Base-by-base conservation (phyloP, 1,140 invertebrate species). In the Drosophila bipectinata region DNA sequence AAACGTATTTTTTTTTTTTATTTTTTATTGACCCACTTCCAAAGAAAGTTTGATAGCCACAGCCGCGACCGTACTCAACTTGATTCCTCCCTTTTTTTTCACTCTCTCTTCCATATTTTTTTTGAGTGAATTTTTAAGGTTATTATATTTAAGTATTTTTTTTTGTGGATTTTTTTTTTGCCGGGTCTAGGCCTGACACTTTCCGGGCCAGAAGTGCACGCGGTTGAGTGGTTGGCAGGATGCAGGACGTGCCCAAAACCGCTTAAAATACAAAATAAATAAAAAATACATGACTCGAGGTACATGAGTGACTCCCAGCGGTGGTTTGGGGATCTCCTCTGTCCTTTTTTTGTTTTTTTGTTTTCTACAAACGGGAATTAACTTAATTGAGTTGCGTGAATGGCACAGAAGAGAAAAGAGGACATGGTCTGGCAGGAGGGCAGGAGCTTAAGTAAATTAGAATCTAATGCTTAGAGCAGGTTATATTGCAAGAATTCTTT, bases 371-470 rank as follows among this genome's bases (percentile, higher is more conserved):
- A 75, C 56, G 82, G 78, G 83, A 88, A 87, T 87, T 88, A 88
- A 88, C 32, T 79, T 87, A 87, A 88, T 87, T 88, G 78, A 75
- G 80, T 83, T 68, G 72, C 58, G 79, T 63, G 32, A 69, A 68
- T 62, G 74, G 53, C 52, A 28, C 21, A 21, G 39, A 34, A 21
- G 28, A 51, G 44, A 37, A 28, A 21, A 30, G n/a, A 30, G n/a
- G 8, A 12, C 2, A 4, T 10, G 26, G 18, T 21, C 2, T 21
- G 21, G 47, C 47, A 28, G 37, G 8, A n/a, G 5, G 14, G n/a
- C 14, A 18, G 15, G 8, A 18, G 41, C 4, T 44, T 15, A 44
- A 18, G 2, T 44, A 7, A 15, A 44, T 7, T 14, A 37, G 34
- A n/a, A 37, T 37, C 34, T 37, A n/a, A 37, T 4, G 34, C 34